These are phyloP conservation scores for Hippocampus guttulatus DNA, from an alignment of 2,113 vertebrate genomes.

Conservation along the genomic window DNA sequence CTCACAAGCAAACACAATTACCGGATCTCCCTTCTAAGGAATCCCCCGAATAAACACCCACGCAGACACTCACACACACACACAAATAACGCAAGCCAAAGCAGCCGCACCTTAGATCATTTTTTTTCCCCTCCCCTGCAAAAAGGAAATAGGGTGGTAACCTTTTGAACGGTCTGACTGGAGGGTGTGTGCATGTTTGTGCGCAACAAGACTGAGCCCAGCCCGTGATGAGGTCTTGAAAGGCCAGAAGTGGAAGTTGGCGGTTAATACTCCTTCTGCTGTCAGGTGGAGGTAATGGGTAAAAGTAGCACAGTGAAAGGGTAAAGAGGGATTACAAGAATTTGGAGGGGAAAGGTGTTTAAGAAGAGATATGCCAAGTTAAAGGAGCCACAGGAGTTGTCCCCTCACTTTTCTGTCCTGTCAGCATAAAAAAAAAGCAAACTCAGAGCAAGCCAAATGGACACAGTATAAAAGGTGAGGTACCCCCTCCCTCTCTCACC, in stretches of 20 bases:
- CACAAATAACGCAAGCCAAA: conserved; percentile 22
- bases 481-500: background rate
- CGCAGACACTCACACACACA: background rate
- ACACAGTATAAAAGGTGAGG: conserved; percentile 27
- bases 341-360: conserved; percentile 48
- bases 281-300: conserved; percentile 11
- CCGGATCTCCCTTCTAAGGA: conserved; percentile 64
- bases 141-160: conserved; percentile 44
- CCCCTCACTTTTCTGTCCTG: conserved; percentile 51
- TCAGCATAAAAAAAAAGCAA: conserved; percentile 54
- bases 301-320: conserved; percentile 17
- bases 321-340: conserved; percentile 35
- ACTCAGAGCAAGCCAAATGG: conserved; percentile 41
- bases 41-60: conserved; percentile 48
- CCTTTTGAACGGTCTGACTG: conserved; percentile 24
- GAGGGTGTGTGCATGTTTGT: conserved; percentile 7
- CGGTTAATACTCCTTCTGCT: background rate
- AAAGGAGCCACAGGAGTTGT: conserved; percentile 52
- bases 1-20: conserved; percentile 42
- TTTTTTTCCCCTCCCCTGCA: conserved; percentile 41
- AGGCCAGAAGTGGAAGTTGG: conserved; percentile 12
- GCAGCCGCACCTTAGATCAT: conserved; percentile 41
- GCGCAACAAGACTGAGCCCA: conserved; percentile 11
- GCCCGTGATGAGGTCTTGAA: conserved; percentile 24
- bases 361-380: conserved; percentile 54